Evolutionary conservation across 2,888 invertebrate species (phyloP).

Genomic region (Pollenia labialis): DNA sequence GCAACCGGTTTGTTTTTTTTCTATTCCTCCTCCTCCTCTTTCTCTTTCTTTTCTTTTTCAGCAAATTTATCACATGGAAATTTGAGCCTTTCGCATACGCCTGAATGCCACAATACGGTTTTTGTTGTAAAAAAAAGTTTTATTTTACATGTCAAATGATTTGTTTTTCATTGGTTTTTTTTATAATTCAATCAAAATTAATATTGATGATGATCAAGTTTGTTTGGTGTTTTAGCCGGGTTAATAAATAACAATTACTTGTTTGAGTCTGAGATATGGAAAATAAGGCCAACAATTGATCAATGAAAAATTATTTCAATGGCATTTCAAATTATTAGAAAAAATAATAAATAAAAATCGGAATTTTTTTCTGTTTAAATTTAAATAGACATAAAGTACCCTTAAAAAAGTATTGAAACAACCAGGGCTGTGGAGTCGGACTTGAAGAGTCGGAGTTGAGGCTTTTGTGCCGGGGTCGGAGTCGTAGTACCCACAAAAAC

Average conservation of each 20-base stretch:
- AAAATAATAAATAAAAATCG: background rate
- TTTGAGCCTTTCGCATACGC: constrained; percentile 31
- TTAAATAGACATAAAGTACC: too few species aligned
- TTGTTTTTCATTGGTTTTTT: constrained; percentile 21
- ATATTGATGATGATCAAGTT: constrained; percentile 36
- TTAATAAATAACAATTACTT: constrained; percentile 37
- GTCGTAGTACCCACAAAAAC: too few species aligned
- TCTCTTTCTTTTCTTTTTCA: background rate
- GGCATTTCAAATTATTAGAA: background rate
- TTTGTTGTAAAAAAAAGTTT: constrained; percentile 34
- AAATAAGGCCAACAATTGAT: constrained; percentile 42
- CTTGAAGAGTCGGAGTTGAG: too few species aligned
- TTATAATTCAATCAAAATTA: constrained; percentile 46
- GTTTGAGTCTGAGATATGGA: background rate
- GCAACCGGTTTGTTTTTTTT: constrained; percentile 14
- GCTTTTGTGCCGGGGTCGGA: too few species aligned
- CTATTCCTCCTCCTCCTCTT: background rate
- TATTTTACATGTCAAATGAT: constrained; percentile 18
- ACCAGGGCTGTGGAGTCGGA: too few species aligned
- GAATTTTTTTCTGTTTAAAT: too few species aligned
- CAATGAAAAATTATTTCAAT: constrained; percentile 39
- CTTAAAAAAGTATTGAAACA: too few species aligned
- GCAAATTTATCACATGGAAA: constrained; percentile 56
- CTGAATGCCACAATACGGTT: constrained; percentile 56
- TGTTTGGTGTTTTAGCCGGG: constrained; percentile 21